These are phyloP conservation scores for Catostylus mosaicus DNA, from an alignment of 30 jellyfish, hydroid and myxozoan genomes.

Conservation along the genomic window DNA sequence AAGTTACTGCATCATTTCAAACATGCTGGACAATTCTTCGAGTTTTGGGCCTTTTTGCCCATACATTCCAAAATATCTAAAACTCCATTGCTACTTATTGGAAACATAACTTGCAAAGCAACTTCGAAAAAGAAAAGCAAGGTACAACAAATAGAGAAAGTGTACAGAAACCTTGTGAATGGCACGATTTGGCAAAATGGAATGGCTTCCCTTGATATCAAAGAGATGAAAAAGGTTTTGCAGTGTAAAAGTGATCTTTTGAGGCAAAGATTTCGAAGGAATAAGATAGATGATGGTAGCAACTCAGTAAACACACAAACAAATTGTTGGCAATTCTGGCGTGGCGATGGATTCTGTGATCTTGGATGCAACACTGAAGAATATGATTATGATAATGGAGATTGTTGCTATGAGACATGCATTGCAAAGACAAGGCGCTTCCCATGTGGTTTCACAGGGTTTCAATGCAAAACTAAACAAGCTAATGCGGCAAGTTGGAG, in stretches of 20 bases:
- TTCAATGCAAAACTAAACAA: constrained; percentile 35
- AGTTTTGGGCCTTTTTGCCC: not conserved
- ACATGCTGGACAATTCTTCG: not conserved
- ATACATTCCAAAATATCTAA: not conserved
- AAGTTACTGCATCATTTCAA: not conserved
- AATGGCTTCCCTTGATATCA: not conserved
- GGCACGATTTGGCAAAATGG: no score
- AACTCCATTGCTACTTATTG: not conserved
- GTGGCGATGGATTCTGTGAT: constrained; percentile 74
- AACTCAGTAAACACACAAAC: constrained; percentile 5
- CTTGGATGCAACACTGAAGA: constrained; percentile 67
- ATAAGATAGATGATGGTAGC: not conserved
- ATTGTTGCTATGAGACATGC: constrained; percentile 72
- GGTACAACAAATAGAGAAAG: no score
- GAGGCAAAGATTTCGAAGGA: not conserved
- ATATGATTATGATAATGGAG: constrained; percentile 65
- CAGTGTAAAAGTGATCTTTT: not conserved
- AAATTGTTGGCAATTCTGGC: constrained; percentile 54
- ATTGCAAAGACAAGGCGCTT: constrained; percentile 23
- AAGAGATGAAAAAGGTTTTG: not conserved
- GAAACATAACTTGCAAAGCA: not conserved
- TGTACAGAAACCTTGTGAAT: no score
- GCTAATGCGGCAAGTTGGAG: constrained; percentile 46
- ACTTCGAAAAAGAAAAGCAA: not conserved
- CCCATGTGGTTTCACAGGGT: constrained; percentile 82